A percentile compares a stretch with the other conserved stretches of the same genome.
Conservation (phyloP, 2,113 vertebrate genomes). For the Cnemophilus loriae region DNA sequence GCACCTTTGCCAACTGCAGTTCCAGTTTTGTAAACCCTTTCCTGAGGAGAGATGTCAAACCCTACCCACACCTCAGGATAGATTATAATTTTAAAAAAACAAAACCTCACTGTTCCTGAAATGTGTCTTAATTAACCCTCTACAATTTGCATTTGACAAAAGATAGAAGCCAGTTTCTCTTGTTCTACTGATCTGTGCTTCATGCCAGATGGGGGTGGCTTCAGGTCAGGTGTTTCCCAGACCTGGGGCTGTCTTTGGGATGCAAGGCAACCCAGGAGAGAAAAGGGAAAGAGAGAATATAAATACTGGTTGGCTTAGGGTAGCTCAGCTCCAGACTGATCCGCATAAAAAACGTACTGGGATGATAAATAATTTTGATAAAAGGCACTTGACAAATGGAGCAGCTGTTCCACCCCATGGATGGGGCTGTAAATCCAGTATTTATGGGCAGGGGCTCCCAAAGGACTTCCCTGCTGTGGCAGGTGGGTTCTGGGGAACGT, state of each 20-base stretch:
- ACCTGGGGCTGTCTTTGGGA: slow-evolving; percentile 22
- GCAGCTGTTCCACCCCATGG: not conserved
- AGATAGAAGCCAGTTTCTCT: slow-evolving; percentile 61
- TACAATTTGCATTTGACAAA: slow-evolving; percentile 53
- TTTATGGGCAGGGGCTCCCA: not conserved
- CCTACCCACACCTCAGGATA: slow-evolving; percentile 29
- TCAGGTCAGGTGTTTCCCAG: slow-evolving; percentile 52
- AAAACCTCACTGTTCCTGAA: not conserved
- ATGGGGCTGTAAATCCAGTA: not conserved
- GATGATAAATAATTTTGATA: slow-evolving; percentile 4
- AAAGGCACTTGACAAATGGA: not conserved
- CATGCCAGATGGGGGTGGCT: slow-evolving; percentile 32
- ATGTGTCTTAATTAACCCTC: slow-evolving; percentile 37
- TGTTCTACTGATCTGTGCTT: slow-evolving; percentile 22
- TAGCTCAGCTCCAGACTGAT: slow-evolving; percentile 8
- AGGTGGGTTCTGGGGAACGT: not conserved
- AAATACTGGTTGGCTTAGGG: not conserved
- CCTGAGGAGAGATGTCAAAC: not conserved
- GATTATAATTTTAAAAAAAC: not conserved
- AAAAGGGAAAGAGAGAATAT: not conserved
- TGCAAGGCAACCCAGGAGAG: not conserved
- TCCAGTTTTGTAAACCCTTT: not conserved
- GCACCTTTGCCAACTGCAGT: not conserved
- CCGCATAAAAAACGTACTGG: not conserved
- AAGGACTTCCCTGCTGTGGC: not conserved